Percentiles rank a stretch among this genome's conserved stretches.
Evolutionary conservation across 64 coral and sea anemone genomes (phyloP).

Genomic region (Montipora cactus): DNA sequence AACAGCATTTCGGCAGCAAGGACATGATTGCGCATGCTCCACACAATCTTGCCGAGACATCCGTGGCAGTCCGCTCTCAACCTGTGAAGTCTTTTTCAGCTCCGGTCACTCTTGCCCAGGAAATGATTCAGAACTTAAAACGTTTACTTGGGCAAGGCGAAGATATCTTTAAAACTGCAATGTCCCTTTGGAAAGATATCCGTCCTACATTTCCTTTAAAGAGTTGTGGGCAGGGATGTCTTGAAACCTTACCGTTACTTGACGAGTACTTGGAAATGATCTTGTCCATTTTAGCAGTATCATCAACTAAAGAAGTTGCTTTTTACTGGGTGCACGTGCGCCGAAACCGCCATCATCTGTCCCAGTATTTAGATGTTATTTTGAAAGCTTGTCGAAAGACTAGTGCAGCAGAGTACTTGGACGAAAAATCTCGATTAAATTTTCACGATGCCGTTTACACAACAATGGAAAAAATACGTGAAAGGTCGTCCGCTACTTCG

Average conservation of each 20-base stretch:
- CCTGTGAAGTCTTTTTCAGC: background rate
- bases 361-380: slow-evolving; percentile 12
- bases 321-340: background rate
- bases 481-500: background rate
- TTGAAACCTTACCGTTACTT: background rate
- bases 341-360: background rate
- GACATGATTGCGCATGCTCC: background rate
- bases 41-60: background rate
- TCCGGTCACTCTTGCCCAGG: background rate
- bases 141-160: background rate
- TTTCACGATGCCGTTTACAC: background rate
- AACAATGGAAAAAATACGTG: background rate
- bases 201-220: background rate
- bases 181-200: background rate
- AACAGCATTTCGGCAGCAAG: background rate
- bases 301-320: background rate
- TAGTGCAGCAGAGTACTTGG: background rate
- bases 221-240: background rate
- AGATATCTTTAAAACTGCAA: background rate
- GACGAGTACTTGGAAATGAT: background rate
- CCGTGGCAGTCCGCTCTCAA: background rate
- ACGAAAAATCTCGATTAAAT: background rate
- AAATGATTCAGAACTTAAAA: background rate
- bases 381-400: background rate
- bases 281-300: background rate